These are phyloP conservation scores for Sigmodon hispidus DNA, from an alignment of 2,113 vertebrate genomes.

Conservation along the genomic window DNA sequence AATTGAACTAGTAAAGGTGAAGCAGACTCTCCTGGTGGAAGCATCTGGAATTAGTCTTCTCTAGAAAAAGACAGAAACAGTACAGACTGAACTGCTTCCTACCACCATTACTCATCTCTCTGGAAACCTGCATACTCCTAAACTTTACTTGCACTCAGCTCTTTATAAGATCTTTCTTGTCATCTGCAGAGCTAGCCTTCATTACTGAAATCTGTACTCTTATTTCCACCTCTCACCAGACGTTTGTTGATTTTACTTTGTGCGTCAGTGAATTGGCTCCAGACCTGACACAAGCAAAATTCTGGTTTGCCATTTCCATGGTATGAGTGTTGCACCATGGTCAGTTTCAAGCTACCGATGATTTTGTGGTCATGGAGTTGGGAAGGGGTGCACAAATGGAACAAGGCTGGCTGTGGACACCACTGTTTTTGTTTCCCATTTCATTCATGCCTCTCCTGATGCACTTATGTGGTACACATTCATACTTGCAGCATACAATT, in stretches of 20 bases:
- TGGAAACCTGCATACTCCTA: neutral
- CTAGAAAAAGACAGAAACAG: too few relatives aligned
- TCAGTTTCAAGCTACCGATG: neutral
- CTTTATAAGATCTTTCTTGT: neutral
- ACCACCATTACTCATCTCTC: neutral
- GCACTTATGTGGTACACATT: neutral
- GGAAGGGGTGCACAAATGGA: neutral
- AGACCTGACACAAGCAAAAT: neutral
- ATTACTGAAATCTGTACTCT: neutral
- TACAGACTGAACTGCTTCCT: neutral
- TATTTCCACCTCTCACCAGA: neutral
- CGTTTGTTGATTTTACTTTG: neutral
- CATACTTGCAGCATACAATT: neutral
- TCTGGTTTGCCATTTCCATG: neutral
- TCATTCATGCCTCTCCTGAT: neutral
- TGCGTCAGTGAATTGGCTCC: neutral
- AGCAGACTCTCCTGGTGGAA: neutral
- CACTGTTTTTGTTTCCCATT: neutral
- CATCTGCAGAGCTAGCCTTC: neutral
- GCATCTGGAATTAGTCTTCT: neutral
- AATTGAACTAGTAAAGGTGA: neutral
- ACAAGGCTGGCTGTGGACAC: neutral
- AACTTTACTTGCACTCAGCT: neutral
- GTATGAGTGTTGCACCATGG: neutral
- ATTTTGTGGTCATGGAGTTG: neutral